Percentiles rank a stretch among this genome's conserved stretches.
Evolutionary conservation across 2,113 vertebrate genomes (phyloP).

Genomic region (Triplophysa rosa): DNA sequence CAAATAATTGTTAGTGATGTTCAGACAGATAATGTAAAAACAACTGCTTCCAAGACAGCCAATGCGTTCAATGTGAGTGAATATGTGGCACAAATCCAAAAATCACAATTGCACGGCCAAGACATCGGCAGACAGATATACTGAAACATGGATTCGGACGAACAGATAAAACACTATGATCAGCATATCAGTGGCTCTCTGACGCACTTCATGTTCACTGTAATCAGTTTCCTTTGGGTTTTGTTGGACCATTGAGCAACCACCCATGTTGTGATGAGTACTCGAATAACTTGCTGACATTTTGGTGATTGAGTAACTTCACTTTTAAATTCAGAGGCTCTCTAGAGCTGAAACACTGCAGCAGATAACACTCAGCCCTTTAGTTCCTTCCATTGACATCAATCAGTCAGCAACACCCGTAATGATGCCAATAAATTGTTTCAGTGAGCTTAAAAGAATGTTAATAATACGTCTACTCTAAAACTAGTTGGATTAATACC

Average conservation of each 20-base stretch:
- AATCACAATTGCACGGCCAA: neutral
- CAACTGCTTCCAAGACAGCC: neutral
- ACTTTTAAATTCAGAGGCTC: slow-evolving; percentile 9
- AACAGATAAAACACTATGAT: neutral
- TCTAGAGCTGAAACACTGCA: neutral
- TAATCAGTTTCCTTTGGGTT: slow-evolving; percentile 17
- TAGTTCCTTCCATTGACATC: neutral
- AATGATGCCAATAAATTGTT: neutral
- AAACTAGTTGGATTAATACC: neutral
- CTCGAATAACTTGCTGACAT: slow-evolving; percentile 9
- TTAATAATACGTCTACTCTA: too few relatives aligned
- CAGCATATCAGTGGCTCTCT: slow-evolving; percentile 4
- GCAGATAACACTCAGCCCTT: neutral
- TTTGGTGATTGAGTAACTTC: slow-evolving; percentile 11
- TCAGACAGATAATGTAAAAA: neutral
- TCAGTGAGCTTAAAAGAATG: too few relatives aligned
- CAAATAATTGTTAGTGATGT: neutral
- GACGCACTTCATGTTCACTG: slow-evolving; percentile 10
- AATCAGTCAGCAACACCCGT: neutral
- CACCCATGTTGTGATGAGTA: neutral
- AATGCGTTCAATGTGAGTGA: neutral
- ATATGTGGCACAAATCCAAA: slow-evolving; percentile 1
- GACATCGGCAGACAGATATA: neutral
- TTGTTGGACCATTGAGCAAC: slow-evolving; percentile 13
- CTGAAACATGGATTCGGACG: neutral